Conservation (phyloP, 2,797 vertebrate species). For the Pangasius larnaudii region DNA sequence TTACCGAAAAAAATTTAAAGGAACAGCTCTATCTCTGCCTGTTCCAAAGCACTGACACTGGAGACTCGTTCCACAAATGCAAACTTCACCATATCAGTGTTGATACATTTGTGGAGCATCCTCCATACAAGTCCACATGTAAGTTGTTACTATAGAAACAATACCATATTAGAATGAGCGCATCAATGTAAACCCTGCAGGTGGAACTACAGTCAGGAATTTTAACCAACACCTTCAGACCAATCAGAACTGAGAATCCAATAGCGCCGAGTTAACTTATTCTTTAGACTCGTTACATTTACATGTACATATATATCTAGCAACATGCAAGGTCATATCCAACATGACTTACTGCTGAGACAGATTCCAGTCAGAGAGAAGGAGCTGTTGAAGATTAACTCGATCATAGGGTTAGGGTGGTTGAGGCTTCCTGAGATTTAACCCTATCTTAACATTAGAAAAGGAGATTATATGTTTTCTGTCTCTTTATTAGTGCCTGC, state of each 20-base stretch:
- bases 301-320: neutral
- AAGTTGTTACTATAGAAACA: neutral
- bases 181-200: neutral
- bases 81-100: neutral
- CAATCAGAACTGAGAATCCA: neutral
- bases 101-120: too few relatives aligned
- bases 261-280: neutral
- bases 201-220: neutral
- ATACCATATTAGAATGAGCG: neutral
- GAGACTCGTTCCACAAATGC: neutral
- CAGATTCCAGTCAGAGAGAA: neutral
- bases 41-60: neutral
- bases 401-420: too few relatives aligned
- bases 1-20: neutral
- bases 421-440: neutral
- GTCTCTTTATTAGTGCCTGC: neutral
- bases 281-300: neutral
- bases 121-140: neutral
- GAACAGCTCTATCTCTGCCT: neutral
- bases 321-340: neutral
- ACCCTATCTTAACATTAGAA: neutral
- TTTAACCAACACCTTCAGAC: neutral
- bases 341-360: neutral
- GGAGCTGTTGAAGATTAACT: neutral
- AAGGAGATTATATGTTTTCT: neutral